Percentiles rank a stretch among this genome's conserved stretches.
Evolutionary conservation across 2,113 vertebrate genomes (phyloP).

Genomic region (Pagrus major): DNA sequence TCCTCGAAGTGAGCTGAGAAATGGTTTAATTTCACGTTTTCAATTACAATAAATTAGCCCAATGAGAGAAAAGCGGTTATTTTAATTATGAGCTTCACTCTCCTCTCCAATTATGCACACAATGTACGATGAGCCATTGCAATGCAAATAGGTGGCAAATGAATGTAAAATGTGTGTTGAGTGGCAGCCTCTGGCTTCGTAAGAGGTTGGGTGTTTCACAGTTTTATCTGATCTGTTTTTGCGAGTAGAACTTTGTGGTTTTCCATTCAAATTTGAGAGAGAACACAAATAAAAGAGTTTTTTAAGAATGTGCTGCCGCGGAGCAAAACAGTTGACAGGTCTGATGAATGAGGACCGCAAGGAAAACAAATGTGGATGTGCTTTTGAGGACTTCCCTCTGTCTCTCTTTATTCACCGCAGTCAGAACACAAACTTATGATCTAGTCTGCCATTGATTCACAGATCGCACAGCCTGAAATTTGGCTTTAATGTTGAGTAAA

Average conservation of each 20-base stretch:
- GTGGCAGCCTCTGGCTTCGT: neutral
- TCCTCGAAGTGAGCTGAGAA: neutral
- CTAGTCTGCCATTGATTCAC: slow-evolving; percentile 10
- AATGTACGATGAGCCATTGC: slow-evolving; percentile 38
- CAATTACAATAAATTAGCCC: slow-evolving; percentile 51
- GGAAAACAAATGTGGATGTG: neutral
- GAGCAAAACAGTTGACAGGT: neutral
- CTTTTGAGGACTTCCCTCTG: neutral
- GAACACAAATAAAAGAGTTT: neutral
- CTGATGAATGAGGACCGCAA: slow-evolving; percentile 14
- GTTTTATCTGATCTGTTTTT: neutral
- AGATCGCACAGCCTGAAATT: neutral
- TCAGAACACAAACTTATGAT: slow-evolving; percentile 10
- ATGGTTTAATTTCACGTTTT: slow-evolving; percentile 24
- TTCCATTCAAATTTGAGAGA: slow-evolving; percentile 7
- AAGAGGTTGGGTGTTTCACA: neutral
- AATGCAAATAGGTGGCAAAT: slow-evolving; percentile 47
- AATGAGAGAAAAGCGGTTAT: slow-evolving; percentile 41
- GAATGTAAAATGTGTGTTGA: slow-evolving; percentile 9
- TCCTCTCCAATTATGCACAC: slow-evolving; percentile 42
- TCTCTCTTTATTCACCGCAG: neutral
- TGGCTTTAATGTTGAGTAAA: neutral
- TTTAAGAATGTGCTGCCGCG: neutral
- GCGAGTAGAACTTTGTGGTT: neutral
- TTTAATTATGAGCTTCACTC: slow-evolving; percentile 50